These are phyloP conservation scores for Asobara japonica DNA, from an alignment of 1,140 invertebrate genomes.

Conservation along the genomic window DNA sequence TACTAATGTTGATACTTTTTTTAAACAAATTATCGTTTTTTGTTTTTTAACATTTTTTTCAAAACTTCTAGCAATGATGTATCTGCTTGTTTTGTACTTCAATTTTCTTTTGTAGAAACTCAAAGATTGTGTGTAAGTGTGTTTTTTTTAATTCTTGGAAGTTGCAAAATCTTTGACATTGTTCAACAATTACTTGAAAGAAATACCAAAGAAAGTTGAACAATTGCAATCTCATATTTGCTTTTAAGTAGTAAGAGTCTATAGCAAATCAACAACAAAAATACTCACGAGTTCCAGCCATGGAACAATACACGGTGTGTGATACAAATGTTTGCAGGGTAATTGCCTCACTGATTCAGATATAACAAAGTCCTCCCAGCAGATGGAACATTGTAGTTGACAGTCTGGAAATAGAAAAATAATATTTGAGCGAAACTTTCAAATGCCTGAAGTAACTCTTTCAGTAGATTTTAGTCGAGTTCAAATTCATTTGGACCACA, in stretches of 20 bases:
- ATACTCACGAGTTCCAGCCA: constrained; percentile 88
- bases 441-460: constrained; percentile 17
- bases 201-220: neutral
- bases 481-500: neutral
- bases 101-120: too few relatives aligned
- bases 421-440: constrained; percentile 22
- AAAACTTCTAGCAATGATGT: too few relatives aligned
- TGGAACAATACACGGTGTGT: constrained; percentile 91
- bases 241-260: constrained; percentile 16
- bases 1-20: too few relatives aligned
- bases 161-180: too few relatives aligned
- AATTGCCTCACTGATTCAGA: constrained; percentile 87
- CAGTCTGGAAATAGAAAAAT: constrained; percentile 65
- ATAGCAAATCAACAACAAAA: constrained; percentile 11
- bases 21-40: too few relatives aligned
- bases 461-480: too few relatives aligned
- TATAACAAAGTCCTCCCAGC: constrained; percentile 92
- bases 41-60: too few relatives aligned
- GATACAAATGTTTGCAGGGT: constrained; percentile 92
- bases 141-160: too few relatives aligned
- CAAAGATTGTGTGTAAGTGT: too few relatives aligned
- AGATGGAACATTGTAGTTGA: constrained; percentile 93
- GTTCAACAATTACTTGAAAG: too few relatives aligned
- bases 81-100: too few relatives aligned
- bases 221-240: neutral